A percentile compares a stretch with the other conserved stretches of the same genome.
These are phyloP conservation scores for Bettongia penicillata DNA, from an alignment of 2,113 vertebrate species.

Conservation along the genomic window DNA sequence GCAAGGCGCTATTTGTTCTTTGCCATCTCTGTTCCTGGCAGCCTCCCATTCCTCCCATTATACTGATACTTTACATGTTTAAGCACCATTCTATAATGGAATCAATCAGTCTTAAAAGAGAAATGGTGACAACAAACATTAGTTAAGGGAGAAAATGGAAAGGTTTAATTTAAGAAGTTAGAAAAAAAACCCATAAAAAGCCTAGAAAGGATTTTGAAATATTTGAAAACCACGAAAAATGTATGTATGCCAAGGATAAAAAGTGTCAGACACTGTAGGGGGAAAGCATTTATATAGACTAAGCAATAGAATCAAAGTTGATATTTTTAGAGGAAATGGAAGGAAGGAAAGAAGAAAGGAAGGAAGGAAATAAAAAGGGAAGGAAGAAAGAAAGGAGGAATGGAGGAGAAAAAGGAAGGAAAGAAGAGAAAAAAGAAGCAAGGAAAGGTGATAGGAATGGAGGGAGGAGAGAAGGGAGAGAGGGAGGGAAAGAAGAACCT, in stretches of 20 bases:
- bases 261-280: background rate
- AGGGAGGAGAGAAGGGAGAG: background rate
- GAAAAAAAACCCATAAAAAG: background rate
- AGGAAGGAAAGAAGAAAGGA: background rate
- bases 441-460: too few relatives aligned
- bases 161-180: background rate
- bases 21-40: background rate
- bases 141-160: background rate
- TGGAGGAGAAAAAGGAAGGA: background rate
- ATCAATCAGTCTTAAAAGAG: background rate
- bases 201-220: background rate
- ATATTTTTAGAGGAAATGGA: background rate
- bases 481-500: background rate
- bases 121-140: background rate
- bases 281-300: background rate
- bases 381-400: too few relatives aligned
- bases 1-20: background rate
- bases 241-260: background rate
- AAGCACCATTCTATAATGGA: background rate
- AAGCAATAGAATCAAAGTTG: background rate
- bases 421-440: too few relatives aligned
- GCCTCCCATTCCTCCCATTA: background rate
- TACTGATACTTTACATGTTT: background rate
- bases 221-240: background rate
- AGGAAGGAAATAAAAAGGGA: background rate